These are phyloP conservation scores for Champsocephalus gunnari DNA, from an alignment of 2,797 vertebrate species.

Conservation along the genomic window DNA sequence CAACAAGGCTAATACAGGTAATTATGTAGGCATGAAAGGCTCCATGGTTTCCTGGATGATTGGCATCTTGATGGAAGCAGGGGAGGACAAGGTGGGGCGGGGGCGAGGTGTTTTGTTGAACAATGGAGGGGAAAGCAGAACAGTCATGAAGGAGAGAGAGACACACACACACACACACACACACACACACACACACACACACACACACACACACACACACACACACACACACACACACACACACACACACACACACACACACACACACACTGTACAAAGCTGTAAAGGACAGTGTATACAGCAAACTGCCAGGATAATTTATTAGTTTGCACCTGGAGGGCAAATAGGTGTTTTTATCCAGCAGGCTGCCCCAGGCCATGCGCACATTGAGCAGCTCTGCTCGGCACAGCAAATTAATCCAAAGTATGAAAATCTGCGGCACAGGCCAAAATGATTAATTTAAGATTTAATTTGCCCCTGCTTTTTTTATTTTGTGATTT, in stretches of 20 bases:
- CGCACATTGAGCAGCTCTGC: slow-evolving; percentile 29
- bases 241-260: slow-evolving; percentile 23
- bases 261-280: slow-evolving; percentile 18
- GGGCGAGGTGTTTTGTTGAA: slow-evolving; percentile 18
- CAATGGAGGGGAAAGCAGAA: slow-evolving; percentile 20
- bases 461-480: background rate
- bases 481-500: background rate
- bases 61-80: slow-evolving; percentile 75
- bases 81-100: slow-evolving; percentile 7
- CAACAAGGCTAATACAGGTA: slow-evolving; percentile 63
- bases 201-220: slow-evolving; percentile 1
- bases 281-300: slow-evolving; percentile 11
- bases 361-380: slow-evolving; percentile 41
- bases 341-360: slow-evolving; percentile 50
- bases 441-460: background rate
- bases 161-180: background rate
- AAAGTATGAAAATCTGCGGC: slow-evolving; percentile 16
- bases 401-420: slow-evolving; percentile 47
- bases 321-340: slow-evolving; percentile 52
- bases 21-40: slow-evolving; percentile 73
- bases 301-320: slow-evolving; percentile 51
- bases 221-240: too few species aligned
- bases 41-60: slow-evolving; percentile 70
- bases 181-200: background rate
- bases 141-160: slow-evolving; percentile 44